A percentile compares a stretch with the other conserved stretches of the same genome.
These are phyloP conservation scores for Nyleta sp. DNA, from an alignment of 2,888 invertebrate genomes.

Conservation along the genomic window DNA sequence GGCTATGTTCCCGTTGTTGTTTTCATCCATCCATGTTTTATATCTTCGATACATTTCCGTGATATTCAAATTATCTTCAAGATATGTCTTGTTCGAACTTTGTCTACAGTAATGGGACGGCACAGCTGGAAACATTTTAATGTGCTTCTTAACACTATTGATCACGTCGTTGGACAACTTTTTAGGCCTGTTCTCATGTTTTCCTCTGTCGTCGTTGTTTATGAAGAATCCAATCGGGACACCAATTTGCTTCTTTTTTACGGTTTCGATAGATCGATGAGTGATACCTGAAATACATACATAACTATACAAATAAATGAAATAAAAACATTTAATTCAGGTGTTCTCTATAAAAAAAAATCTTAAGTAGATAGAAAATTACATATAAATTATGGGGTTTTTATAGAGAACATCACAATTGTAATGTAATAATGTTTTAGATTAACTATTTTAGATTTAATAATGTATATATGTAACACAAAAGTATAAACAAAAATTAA, in stretches of 20 bases:
- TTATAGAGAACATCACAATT: no score
- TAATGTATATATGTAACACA: no score
- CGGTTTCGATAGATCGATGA: neutral
- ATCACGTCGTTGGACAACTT: neutral
- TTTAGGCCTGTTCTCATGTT: neutral
- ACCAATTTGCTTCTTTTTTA: neutral
- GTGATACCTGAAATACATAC: neutral
- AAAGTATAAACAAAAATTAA: no score
- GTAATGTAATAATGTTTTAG: no score
- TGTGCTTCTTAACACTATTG: neutral
- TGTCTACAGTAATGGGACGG: neutral
- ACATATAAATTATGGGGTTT: no score
- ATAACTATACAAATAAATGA: no score
- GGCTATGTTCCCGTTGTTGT: neutral
- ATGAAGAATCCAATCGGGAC: neutral
- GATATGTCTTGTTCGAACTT: neutral
- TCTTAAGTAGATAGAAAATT: no score
- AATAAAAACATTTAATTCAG: no score
- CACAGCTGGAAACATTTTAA: neutral
- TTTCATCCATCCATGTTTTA: neutral
- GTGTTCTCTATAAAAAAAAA: no score
- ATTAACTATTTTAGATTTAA: no score
- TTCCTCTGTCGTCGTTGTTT: neutral
- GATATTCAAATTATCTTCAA: neutral
- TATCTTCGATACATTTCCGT: slow-evolving; percentile 2